Percentiles rank a stretch among this genome's conserved stretches.
Evolutionary conservation across 2,113 vertebrate genomes (phyloP).

Genomic region (Ceratotherium simum): DNA sequence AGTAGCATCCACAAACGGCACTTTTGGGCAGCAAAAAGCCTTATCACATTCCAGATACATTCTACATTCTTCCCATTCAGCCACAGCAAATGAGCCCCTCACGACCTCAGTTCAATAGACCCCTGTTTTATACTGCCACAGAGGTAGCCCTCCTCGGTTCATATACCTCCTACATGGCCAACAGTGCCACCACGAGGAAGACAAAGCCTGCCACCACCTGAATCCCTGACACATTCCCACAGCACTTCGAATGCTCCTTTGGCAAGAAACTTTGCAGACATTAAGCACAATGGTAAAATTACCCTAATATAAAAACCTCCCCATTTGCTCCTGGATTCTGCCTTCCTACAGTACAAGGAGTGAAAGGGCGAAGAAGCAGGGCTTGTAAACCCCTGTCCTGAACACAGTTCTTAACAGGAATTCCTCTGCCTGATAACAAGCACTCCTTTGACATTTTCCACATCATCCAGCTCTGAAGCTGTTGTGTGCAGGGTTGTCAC

Average conservation of each 20-base stretch:
- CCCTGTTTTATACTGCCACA: background rate
- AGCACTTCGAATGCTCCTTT: background rate
- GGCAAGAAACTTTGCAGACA: background rate
- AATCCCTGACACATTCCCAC: background rate
- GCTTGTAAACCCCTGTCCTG: background rate
- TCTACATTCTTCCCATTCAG: background rate
- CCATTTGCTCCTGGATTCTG: background rate
- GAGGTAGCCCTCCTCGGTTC: background rate
- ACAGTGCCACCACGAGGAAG: fast-evolving
- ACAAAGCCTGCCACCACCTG: background rate
- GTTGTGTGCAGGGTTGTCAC: background rate
- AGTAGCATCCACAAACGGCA: background rate
- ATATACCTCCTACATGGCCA: background rate
- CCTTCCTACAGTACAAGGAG: background rate
- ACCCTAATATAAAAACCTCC: background rate
- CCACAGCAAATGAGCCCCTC: background rate
- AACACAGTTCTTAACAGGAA: background rate
- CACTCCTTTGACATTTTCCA: constrained; percentile 54
- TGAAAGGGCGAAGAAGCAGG: background rate
- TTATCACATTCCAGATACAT: background rate
- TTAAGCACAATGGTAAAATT: background rate
- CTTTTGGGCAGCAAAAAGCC: background rate
- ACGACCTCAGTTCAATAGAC: background rate
- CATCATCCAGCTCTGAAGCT: background rate
- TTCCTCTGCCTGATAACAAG: constrained; percentile 7